Percentiles rank a stretch among this genome's conserved stretches.
Conservation (phyloP, 2,797 vertebrate species). For the Cirrhinus mrigala region DNA sequence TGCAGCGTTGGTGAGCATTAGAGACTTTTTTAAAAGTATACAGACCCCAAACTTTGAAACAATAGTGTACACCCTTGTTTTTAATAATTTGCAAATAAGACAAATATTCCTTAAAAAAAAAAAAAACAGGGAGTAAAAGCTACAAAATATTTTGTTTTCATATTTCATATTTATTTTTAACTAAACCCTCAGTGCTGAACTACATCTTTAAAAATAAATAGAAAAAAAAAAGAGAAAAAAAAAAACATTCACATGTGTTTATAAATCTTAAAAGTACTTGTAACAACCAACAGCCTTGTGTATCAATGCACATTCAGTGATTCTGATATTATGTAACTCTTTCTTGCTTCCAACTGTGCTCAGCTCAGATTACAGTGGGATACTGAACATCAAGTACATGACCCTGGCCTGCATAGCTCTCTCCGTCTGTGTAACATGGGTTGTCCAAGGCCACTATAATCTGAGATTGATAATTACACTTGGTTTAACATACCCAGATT, state of each 20-base stretch:
- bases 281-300: neutral
- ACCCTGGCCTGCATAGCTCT: neutral
- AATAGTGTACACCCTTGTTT: too few species aligned
- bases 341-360: neutral
- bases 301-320: neutral
- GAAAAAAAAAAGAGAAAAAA: neutral
- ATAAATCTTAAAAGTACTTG: neutral
- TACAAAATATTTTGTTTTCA: neutral
- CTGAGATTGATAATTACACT: constrained; percentile 41
- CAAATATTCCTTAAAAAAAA: too few species aligned
- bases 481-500: constrained; percentile 30
- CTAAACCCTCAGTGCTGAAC: neutral
- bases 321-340: constrained; percentile 24
- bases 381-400: neutral
- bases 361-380: neutral
- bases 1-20: too few species aligned
- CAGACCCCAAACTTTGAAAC: too few species aligned
- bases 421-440: neutral
- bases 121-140: neutral
- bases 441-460: constrained; percentile 12
- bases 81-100: too few species aligned
- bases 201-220: neutral
- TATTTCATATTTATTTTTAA: too few species aligned
- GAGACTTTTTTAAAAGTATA: too few species aligned
- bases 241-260: neutral